Base-by-base conservation (phyloP, 2,113 vertebrate species). In the Siniperca knerii region DNA sequence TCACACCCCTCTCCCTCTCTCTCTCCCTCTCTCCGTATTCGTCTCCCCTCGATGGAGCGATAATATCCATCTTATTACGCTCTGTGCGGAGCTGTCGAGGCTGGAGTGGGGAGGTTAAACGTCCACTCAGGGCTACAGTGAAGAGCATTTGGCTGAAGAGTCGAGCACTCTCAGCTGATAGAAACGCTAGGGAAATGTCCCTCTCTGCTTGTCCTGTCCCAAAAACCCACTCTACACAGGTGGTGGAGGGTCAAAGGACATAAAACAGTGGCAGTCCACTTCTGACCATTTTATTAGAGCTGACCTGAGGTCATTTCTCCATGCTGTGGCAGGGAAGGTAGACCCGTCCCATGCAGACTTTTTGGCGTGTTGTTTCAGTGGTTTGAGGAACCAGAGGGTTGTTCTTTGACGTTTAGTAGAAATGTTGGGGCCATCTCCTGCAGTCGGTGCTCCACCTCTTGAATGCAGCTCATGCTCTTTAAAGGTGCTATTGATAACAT, bases 71-170 rank as follows among this genome's bases (percentile, higher is more conserved):
- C 75, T 79, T 70, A 71, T 85, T 67, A 42, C 12, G 13, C 37
- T 55, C 61, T 20, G 77, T 9, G 65, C n/a, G 2, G 60, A 57
- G 58, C 82, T 70, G 79, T 64, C 16, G 73, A 58, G 73, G 74
- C 40, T 72, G 82, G 54, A 82, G 85, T 79, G 76, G 67, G 25
- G 55, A 77, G 82, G 85, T 85, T 80, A 85, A 87, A 73, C 15
- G 57, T 90, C 88, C 79, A 80, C 85, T 90, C 71, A 50, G 55
- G 11, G 23, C 60, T 35, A 5, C 52, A 2, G 48, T 77, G 73
- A 60, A 81, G 68, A 74, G 81, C 54, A 2, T 55, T 75, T 29
- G 60, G 72, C 76, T 81, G 37, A 44, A 71, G 69, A 54, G 82
- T n/a, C 4, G 75, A 78, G 68, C 48, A 1, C 70, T 82, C 71